phyloP scores from a whole-genome alignment of 2,888 invertebrate genomes.

The Ariolimax columbianus region DNA sequence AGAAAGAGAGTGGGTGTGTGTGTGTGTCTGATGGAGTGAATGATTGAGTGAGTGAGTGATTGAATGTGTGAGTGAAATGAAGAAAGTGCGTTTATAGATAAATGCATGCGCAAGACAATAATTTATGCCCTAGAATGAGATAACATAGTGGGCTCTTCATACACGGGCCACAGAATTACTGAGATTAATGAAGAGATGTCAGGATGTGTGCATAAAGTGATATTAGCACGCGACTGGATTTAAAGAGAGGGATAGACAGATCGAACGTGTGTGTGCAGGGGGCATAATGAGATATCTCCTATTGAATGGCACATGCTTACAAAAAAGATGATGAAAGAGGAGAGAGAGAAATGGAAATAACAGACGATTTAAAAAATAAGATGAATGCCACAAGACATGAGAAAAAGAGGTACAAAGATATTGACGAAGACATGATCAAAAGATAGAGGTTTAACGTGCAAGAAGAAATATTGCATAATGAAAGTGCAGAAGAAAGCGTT shows the following conservation, averaged over 20 bases:
- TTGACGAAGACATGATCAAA: not conserved
- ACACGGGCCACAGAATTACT: not conserved
- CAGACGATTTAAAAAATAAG: not conserved
- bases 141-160: not conserved
- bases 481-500: no score
- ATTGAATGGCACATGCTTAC: not conserved
- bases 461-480: not conserved
- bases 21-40: no score
- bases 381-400: not conserved
- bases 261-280: not conserved
- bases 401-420: not conserved
- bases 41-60: no score
- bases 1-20: not conserved
- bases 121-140: not conserved
- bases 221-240: not conserved
- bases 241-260: conserved; percentile 3
- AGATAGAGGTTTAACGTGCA: not conserved
- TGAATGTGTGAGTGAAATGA: no score
- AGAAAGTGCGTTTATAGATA: not conserved
- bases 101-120: no score
- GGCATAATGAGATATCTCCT: not conserved
- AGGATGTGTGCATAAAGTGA: not conserved
- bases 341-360: not conserved
- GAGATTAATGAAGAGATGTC: not conserved
- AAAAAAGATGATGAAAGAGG: not conserved